Conservation (phyloP, 2,113 vertebrate species). For the Cyanoderma ruficeps region DNA sequence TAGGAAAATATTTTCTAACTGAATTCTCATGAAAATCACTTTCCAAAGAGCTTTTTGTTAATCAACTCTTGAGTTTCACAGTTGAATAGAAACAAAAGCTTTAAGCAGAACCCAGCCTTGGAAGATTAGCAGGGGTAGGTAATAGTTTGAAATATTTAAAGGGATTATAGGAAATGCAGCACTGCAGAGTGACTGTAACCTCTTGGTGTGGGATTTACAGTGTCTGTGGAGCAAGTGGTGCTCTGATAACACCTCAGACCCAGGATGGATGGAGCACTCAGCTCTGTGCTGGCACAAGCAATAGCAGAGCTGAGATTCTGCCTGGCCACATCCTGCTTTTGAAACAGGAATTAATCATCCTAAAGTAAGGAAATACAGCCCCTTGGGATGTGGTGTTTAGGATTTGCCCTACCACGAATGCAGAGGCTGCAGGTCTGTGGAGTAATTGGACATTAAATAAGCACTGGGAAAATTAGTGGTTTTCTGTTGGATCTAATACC, state of each 20-base stretch:
- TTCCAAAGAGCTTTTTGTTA: background rate
- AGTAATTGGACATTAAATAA: background rate
- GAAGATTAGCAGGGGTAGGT: background rate
- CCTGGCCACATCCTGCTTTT: background rate
- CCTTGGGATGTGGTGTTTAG: background rate
- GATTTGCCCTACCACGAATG: background rate
- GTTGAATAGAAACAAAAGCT: background rate
- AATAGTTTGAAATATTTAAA: background rate
- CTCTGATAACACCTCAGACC: background rate
- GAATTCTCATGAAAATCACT: background rate
- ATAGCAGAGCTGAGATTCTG: background rate
- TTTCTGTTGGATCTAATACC: background rate
- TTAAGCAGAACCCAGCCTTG: background rate
- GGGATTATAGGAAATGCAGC: background rate
- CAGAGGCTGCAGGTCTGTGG: background rate
- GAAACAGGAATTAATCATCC: background rate
- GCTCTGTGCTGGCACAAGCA: background rate
- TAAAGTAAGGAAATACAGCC: background rate
- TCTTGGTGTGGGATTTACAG: background rate
- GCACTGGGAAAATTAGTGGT: background rate
- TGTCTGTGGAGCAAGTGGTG: background rate
- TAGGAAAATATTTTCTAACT: background rate
- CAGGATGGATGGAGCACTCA: background rate
- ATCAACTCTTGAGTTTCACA: background rate
- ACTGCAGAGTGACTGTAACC: background rate